Conservation (phyloP, 2,888 invertebrate species). For the Drosophila kuntzei region DNA sequence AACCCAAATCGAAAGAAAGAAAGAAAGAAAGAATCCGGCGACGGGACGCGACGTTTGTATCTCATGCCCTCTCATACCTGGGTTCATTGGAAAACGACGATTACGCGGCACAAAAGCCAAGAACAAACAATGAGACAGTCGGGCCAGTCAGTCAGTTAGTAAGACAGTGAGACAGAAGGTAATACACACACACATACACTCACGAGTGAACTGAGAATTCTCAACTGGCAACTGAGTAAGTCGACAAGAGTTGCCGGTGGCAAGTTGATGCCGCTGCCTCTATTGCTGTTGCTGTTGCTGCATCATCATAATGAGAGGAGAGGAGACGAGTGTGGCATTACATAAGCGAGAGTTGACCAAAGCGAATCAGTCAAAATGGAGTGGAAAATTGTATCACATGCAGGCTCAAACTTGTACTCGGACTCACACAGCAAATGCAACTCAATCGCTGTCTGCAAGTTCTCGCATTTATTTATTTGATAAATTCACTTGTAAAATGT, state of each 20-base stretch:
- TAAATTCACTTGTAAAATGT: conserved; percentile 73
- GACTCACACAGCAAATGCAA: conserved; percentile 35
- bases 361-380: conserved; percentile 62
- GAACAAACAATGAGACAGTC: conserved; percentile 67
- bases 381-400: conserved; percentile 72
- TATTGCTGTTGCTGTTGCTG: conserved; percentile 33
- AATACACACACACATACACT: conserved; percentile 34
- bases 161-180: conserved; percentile 11
- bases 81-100: conserved; percentile 79
- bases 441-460: conserved; percentile 62
- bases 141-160: conserved; percentile 23
- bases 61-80: conserved; percentile 68
- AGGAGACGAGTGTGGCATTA: conserved; percentile 49
- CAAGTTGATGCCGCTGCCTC: conserved; percentile 9
- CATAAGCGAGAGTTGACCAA: conserved; percentile 74
- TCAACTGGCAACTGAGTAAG: conserved; percentile 50
- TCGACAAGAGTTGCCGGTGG: conserved; percentile 49
- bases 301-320: conserved; percentile 54
- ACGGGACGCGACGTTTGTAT: conserved; percentile 67
- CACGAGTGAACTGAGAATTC: conserved; percentile 23
- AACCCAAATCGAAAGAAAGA: conserved; percentile 22
- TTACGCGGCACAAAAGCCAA: conserved; percentile 79
- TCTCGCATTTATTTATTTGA: conserved; percentile 71
- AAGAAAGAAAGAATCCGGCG: conserved; percentile 67
- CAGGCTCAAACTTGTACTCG: conserved; percentile 13